Conservation (phyloP, 2,888 invertebrate genomes). For the Netelia virgata region DNA sequence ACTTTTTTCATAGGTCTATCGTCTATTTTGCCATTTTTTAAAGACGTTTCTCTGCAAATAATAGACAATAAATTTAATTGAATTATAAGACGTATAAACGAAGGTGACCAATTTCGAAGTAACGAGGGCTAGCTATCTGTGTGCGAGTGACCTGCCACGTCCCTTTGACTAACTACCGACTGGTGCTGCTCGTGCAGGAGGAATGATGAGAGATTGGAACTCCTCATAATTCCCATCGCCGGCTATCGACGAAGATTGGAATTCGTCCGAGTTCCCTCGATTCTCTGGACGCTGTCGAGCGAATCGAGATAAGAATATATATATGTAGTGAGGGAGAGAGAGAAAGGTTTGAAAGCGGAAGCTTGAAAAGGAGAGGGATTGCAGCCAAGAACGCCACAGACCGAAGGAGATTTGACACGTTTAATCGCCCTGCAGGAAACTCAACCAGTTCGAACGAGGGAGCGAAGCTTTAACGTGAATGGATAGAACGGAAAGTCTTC, state of each 20-base stretch:
- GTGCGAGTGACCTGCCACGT: not conserved
- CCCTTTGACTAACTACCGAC: conserved; percentile 29
- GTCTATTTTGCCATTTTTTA: not conserved
- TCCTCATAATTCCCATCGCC: conserved; percentile 60
- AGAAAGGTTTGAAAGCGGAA: conserved; percentile 31
- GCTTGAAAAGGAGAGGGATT: conserved; percentile 44
- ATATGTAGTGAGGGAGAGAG: not conserved
- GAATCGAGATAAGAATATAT: conserved; percentile 35
- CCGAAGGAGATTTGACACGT: conserved; percentile 51
- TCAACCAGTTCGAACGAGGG: conserved; percentile 43
- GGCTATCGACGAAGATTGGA: conserved; percentile 55
- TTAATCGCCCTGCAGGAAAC: conserved; percentile 60
- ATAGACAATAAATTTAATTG: not conserved
- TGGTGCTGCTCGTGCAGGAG: conserved; percentile 13
- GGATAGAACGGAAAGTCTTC: conserved; percentile 48
- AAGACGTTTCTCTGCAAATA: too few relatives aligned
- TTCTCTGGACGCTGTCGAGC: conserved; percentile 51
- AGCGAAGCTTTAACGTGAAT: conserved; percentile 49
- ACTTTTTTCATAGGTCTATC: too few relatives aligned
- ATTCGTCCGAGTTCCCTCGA: conserved; percentile 53
- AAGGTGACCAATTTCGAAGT: conserved; percentile 5
- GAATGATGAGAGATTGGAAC: conserved; percentile 55
- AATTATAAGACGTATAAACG: not conserved
- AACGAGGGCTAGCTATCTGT: not conserved
- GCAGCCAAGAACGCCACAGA: conserved; percentile 50